phyloP scores from a whole-genome alignment of 2,113 vertebrate species.

The Anthoscopus minutus region DNA sequence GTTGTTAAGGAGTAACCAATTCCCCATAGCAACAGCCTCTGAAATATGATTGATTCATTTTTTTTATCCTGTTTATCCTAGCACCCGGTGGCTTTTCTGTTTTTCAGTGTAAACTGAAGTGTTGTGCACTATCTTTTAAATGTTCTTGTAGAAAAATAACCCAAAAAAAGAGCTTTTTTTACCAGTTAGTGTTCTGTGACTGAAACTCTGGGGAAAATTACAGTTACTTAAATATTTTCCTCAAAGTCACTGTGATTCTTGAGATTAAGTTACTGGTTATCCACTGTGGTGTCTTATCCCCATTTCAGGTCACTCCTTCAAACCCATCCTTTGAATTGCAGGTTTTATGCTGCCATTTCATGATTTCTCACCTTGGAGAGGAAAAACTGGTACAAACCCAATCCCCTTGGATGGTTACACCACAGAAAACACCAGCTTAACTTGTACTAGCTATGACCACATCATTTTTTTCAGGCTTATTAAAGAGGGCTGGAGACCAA shows the following conservation, averaged over 20 bases:
- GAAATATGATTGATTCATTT: not conserved
- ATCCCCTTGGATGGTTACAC: not conserved
- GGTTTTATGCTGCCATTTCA: not conserved
- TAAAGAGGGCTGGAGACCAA: not conserved
- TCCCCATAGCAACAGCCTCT: not conserved
- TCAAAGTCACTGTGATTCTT: not conserved
- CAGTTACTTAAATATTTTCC: not conserved
- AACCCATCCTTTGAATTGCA: not conserved
- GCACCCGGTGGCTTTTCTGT: not conserved
- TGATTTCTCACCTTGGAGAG: not conserved
- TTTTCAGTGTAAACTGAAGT: not conserved
- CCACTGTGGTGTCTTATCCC: not conserved
- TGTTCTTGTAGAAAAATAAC: not conserved
- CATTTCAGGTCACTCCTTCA: not conserved
- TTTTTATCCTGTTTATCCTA: not conserved
- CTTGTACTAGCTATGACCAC: not conserved
- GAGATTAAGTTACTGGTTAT: not conserved
- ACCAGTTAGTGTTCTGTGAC: not conserved
- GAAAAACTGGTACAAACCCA: not conserved
- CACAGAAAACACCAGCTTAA: not conserved
- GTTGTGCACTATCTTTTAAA: not conserved
- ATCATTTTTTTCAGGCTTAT: not conserved
- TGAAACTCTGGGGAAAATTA: not conserved
- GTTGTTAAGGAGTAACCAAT: not conserved
- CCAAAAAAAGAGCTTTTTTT: rapidly evolving